phyloP scores from a whole-genome alignment of 2,888 invertebrate species.

The Torymus auratus region DNA sequence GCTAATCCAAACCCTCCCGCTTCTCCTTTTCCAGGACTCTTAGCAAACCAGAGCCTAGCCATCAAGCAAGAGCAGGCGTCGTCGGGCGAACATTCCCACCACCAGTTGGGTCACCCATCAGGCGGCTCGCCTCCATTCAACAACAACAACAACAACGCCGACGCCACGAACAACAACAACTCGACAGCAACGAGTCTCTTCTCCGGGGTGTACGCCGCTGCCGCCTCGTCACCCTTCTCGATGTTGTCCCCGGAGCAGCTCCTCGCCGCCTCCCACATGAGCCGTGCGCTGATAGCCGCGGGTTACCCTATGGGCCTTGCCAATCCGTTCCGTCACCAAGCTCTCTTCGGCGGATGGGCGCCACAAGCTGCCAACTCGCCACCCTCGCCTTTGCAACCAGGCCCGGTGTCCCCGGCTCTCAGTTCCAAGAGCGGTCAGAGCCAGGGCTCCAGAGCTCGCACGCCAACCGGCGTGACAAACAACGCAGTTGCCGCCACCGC shows the following conservation, averaged over 20 bases:
- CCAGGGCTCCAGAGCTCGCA: background rate
- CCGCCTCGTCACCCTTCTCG: slow-evolving; percentile 76
- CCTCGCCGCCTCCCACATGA: slow-evolving; percentile 76
- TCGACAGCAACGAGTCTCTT: slow-evolving; percentile 61
- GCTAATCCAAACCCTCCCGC: background rate
- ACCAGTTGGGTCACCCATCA: slow-evolving; percentile 65
- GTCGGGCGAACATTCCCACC: slow-evolving; percentile 67
- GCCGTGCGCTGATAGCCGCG: slow-evolving; percentile 78
- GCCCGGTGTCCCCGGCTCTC: slow-evolving; percentile 72
- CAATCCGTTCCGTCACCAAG: slow-evolving; percentile 74
- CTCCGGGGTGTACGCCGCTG: slow-evolving; percentile 76
- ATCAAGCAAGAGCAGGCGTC: slow-evolving; percentile 79
- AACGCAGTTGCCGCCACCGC: slow-evolving; percentile 37
- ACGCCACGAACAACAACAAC: no score
- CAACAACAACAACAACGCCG: slow-evolving; percentile 73
- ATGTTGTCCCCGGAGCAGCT: slow-evolving; percentile 78
- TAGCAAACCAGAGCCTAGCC: slow-evolving; percentile 66
- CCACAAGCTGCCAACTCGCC: slow-evolving; percentile 78
- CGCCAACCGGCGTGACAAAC: slow-evolving; percentile 19
- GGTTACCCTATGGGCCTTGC: slow-evolving; percentile 78
- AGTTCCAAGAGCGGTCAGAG: slow-evolving; percentile 62
- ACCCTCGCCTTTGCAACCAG: slow-evolving; percentile 77
- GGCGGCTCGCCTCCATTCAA: slow-evolving; percentile 80
- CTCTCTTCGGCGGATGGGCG: slow-evolving; percentile 79
- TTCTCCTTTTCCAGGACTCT: slow-evolving; percentile 66